Evolutionary conservation across 2,113 vertebrate genomes (phyloP).

Genomic region (Trogon surrucura): DNA sequence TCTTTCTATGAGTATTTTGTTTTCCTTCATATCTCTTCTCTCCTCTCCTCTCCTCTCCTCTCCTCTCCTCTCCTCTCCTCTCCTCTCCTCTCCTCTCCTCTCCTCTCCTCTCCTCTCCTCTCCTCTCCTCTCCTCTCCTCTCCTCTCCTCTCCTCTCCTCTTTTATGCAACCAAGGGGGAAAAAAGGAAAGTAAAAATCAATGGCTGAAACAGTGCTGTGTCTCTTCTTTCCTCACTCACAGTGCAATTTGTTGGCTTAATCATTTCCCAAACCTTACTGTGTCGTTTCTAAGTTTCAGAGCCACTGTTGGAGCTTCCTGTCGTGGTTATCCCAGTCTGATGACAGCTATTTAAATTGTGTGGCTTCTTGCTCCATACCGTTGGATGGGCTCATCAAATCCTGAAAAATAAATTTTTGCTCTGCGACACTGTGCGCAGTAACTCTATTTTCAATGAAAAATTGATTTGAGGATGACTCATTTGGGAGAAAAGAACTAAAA

Average conservation of each 20-base stretch:
- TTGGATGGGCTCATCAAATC: neutral
- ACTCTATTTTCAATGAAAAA: neutral
- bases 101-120: neutral
- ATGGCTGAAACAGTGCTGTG: neutral
- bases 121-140: neutral
- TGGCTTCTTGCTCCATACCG: neutral
- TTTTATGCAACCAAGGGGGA: neutral
- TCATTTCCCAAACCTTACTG: neutral
- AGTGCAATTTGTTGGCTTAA: neutral
- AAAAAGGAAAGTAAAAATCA: neutral
- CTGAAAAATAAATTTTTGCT: neutral
- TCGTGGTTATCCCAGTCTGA: neutral
- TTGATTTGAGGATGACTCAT: neutral
- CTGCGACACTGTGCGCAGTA: neutral
- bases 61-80: neutral
- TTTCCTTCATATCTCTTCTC: neutral
- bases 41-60: neutral
- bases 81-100: neutral
- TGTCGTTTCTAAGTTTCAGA: neutral
- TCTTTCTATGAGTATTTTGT: neutral
- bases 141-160: too few species aligned
- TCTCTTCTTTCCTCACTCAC: neutral
- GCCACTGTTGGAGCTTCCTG: neutral
- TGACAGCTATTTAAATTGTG: neutral
- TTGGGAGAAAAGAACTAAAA: neutral